These are phyloP conservation scores for Hemiscyllium ocellatum DNA, from an alignment of 2,113 vertebrate genomes.

Conservation along the genomic window DNA sequence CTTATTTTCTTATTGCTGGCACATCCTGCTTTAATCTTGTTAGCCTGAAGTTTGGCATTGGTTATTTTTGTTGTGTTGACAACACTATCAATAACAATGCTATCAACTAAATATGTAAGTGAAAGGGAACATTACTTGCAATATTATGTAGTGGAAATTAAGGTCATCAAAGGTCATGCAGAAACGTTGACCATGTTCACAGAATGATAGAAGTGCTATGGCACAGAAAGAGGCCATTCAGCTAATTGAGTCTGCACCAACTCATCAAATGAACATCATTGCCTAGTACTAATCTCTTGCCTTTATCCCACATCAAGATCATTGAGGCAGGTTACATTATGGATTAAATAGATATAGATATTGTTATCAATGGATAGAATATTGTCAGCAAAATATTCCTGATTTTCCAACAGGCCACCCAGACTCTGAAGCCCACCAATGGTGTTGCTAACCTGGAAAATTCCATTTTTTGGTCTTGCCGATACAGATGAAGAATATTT, in stretches of 20 bases:
- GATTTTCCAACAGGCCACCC: neutral
- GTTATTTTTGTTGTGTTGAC: neutral
- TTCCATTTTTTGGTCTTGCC: neutral
- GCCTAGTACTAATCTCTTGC: too few relatives aligned
- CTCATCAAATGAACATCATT: too few relatives aligned
- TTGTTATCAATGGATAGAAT: neutral
- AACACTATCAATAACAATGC: neutral
- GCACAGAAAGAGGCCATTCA: too few relatives aligned
- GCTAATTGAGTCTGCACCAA: too few relatives aligned
- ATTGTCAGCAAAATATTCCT: neutral
- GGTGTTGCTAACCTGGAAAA: neutral
- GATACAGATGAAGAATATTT: neutral
- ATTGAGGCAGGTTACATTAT: too few relatives aligned
- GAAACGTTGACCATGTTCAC: neutral
- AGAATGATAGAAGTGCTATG: too few relatives aligned
- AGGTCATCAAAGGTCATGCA: neutral
- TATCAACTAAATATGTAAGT: neutral
- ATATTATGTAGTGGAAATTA: neutral
- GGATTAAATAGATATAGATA: too few relatives aligned
- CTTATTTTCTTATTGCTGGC: neutral
- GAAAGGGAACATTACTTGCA: neutral
- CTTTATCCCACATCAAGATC: too few relatives aligned
- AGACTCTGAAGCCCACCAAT: neutral
- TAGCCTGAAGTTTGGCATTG: neutral
- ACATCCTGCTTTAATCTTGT: neutral